Evolutionary conservation across 2,797 vertebrate species (phyloP).

Genomic region (Myotis myotis): DNA sequence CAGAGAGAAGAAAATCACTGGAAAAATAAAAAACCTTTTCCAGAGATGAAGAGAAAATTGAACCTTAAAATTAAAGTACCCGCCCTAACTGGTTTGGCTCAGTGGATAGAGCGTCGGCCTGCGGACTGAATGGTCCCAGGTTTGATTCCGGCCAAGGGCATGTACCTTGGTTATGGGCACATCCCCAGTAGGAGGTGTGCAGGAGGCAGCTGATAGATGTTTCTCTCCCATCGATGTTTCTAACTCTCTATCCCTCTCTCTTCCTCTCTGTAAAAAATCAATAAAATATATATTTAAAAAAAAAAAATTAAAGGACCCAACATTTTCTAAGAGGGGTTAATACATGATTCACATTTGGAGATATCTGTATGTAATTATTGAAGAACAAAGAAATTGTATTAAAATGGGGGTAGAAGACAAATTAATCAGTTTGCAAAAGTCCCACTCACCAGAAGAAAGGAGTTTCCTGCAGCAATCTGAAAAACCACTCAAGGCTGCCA

Average conservation of each 20-base stretch:
- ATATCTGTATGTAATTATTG: not conserved
- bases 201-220: too few species aligned
- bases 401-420: not conserved
- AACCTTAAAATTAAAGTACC: not conserved
- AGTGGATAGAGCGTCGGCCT: too few species aligned
- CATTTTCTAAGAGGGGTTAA: slow-evolving; percentile 32
- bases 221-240: too few species aligned
- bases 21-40: slow-evolving; percentile 38
- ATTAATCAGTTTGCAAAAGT: not conserved
- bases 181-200: too few species aligned
- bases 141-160: too few species aligned
- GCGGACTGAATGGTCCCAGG: too few species aligned
- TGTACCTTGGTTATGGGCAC: too few species aligned
- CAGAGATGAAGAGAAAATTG: not conserved
- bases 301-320: slow-evolving; percentile 4
- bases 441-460: slow-evolving; percentile 92
- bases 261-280: too few species aligned
- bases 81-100: too few species aligned
- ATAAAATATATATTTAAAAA: too few species aligned
- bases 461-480: slow-evolving; percentile 99
- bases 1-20: not conserved
- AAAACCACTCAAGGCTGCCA: slow-evolving; percentile 98
- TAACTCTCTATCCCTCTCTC: too few species aligned
- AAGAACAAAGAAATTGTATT: not conserved
- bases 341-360: not conserved